Conservation (phyloP, 2,888 invertebrate species). For the Diarsia mendica region DNA sequence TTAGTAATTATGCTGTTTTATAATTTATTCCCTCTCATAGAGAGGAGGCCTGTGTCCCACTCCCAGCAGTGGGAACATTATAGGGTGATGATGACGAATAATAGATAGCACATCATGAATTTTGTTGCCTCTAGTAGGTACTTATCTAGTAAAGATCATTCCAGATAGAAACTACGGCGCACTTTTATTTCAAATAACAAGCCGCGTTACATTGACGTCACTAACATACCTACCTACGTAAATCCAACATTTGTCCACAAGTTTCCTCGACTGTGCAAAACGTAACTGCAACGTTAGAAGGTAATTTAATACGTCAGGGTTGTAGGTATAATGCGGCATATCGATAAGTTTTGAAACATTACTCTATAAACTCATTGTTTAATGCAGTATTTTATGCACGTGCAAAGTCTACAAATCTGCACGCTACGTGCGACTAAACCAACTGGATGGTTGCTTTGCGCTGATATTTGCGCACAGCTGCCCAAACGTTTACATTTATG, state of each 20-base stretch:
- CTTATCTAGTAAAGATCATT: conserved; percentile 27
- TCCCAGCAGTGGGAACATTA: no score
- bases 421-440: conserved; percentile 27
- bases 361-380: conserved; percentile 63
- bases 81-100: neutral
- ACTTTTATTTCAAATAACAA: conserved; percentile 40
- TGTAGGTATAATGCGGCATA: conserved; percentile 72
- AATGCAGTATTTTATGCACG: conserved; percentile 61
- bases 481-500: conserved; percentile 37
- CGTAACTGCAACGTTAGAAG: conserved; percentile 46
- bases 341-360: conserved; percentile 68
- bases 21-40: neutral
- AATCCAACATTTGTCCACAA: conserved; percentile 28
- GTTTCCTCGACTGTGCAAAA: conserved; percentile 35
- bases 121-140: no score
- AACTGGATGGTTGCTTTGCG: conserved; percentile 17
- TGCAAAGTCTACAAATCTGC: conserved; percentile 58
- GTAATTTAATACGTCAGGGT: conserved; percentile 68
- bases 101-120: neutral
- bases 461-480: conserved; percentile 36
- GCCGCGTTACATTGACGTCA: conserved; percentile 61
- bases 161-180: conserved; percentile 37
- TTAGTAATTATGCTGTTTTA: neutral
- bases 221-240: conserved; percentile 14
- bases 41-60: no score